Evolutionary conservation across 2,113 vertebrate genomes (phyloP).

Genomic region (Calyptommatus sinebrachiatus): DNA sequence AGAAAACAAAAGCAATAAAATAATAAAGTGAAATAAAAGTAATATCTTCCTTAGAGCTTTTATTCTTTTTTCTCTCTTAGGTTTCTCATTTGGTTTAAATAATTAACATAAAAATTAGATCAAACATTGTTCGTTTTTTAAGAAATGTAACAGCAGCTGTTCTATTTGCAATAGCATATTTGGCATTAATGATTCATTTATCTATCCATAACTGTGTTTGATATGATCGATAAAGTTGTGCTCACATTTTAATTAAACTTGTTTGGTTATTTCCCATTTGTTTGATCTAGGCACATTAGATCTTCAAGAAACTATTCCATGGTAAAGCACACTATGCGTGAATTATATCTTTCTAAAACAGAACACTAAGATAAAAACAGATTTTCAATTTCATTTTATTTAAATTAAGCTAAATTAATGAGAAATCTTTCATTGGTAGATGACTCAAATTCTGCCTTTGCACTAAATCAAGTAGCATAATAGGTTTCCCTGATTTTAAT

Average conservation of each 20-base stretch:
- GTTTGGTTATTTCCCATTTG: conserved; percentile 15
- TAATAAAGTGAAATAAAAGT: not conserved
- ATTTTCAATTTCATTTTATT: not conserved
- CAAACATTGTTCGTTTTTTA: not conserved
- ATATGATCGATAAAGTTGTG: conserved; percentile 19
- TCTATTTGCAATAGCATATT: not conserved
- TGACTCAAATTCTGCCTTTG: not conserved
- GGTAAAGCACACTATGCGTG: not conserved
- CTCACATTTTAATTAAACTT: conserved; percentile 23
- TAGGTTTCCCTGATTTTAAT: not conserved
- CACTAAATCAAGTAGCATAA: not conserved
- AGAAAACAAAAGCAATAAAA: not conserved
- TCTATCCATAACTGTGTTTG: not conserved
- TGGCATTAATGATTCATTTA: not conserved
- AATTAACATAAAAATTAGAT: not conserved
- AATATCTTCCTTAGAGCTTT: conserved; percentile 12
- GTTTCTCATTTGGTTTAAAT: conserved; percentile 2
- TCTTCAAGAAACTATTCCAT: conserved; percentile 9
- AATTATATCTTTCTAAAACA: conserved; percentile 21
- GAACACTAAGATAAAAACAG: conserved; percentile 25
- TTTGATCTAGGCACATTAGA: not conserved
- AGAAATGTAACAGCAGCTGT: not conserved
- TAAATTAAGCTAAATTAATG: conserved; percentile 28
- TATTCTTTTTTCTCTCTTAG: not conserved
- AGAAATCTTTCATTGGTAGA: not conserved